phyloP scores from a whole-genome alignment of 2,888 invertebrate species.

The Rotaria sp. region DNA sequence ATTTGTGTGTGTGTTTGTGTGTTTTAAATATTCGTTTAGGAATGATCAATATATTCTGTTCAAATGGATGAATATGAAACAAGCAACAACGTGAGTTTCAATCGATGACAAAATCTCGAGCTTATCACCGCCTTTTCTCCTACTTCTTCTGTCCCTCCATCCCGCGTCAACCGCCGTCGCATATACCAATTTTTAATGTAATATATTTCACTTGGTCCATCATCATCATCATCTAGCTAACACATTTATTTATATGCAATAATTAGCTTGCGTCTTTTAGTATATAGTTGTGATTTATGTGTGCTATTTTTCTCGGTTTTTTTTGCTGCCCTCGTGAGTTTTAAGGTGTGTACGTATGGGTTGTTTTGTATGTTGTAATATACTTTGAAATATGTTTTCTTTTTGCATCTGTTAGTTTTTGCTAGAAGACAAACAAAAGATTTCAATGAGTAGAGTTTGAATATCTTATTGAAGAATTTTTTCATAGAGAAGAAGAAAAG shows the following conservation, averaged over 20 bases:
- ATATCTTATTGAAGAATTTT: too few species aligned
- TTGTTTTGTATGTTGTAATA: too few species aligned
- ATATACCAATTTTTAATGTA: not conserved
- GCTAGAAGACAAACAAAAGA: too few species aligned
- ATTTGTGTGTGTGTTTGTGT: not conserved
- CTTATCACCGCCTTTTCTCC: not conserved
- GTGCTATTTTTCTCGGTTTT: not conserved
- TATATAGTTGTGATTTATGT: not conserved
- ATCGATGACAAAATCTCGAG: not conserved
- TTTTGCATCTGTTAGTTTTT: too few species aligned
- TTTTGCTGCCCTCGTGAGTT: not conserved
- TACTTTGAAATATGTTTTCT: too few species aligned
- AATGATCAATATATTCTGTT: not conserved
- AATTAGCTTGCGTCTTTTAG: not conserved
- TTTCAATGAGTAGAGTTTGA: too few species aligned
- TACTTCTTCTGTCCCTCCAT: not conserved
- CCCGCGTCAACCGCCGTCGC: not conserved
- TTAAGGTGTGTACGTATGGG: not conserved
- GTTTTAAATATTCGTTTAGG: conserved; percentile 1
- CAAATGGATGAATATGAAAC: not conserved
- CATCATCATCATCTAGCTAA: not conserved
- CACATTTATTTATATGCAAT: not conserved
- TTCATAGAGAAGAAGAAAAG: not conserved
- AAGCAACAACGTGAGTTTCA: not conserved
- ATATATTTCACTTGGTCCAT: not conserved